Percentiles rank a stretch among this genome's conserved stretches.
phyloP scores from a whole-genome alignment of 2,797 vertebrate genomes.

The Heterohyrax brucei region DNA sequence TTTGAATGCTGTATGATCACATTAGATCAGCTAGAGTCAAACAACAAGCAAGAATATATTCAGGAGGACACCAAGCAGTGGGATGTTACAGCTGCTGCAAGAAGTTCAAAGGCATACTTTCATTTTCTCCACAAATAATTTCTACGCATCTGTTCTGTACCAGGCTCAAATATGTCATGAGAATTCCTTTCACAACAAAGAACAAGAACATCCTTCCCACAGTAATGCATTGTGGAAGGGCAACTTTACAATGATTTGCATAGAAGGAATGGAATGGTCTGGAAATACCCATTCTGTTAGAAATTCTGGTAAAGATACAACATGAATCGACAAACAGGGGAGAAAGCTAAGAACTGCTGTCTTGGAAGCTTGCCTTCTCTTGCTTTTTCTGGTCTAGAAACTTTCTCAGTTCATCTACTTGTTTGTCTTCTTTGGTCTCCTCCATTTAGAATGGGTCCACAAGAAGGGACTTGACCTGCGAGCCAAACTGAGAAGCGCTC shows the following conservation, averaged over 20 bases:
- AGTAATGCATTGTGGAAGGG: neutral
- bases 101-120: slow-evolving; percentile 29
- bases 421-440: neutral
- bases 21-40: neutral
- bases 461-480: neutral
- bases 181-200: neutral
- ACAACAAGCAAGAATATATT: neutral
- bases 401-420: slow-evolving; percentile 25
- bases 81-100: neutral
- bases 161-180: neutral
- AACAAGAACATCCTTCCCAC: neutral
- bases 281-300: slow-evolving; percentile 42
- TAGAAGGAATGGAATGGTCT: neutral
- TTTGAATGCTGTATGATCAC: neutral
- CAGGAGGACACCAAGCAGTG: neutral
- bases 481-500: neutral
- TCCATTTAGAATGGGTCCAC: slow-evolving; percentile 32
- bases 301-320: slow-evolving; percentile 32
- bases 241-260: neutral
- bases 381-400: slow-evolving; percentile 10
- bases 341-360: slow-evolving; percentile 12
- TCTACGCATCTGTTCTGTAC: neutral
- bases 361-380: neutral
- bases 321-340: slow-evolving; percentile 12
- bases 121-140: slow-evolving; percentile 49